These are phyloP conservation scores for Leptopilina boulardi DNA, from an alignment of 1,140 invertebrate genomes.

Conservation along the genomic window DNA sequence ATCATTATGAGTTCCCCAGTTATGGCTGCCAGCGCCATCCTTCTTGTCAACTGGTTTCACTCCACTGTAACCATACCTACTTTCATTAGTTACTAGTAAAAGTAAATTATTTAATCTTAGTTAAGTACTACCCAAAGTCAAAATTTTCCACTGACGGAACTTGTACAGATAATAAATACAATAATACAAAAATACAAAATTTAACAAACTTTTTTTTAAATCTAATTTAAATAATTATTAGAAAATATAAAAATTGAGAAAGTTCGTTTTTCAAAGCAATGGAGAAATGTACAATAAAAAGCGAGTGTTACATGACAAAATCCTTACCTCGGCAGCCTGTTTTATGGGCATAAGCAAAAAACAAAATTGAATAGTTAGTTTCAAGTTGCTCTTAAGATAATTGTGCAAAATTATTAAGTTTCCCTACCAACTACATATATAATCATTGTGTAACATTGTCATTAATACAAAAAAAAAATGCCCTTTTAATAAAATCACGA, in stretches of 20 bases:
- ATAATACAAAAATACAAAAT: no score
- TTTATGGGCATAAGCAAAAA: slow-evolving; percentile 54
- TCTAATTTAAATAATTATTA: no score
- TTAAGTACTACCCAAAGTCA: background rate
- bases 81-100: slow-evolving; percentile 64
- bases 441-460: no score
- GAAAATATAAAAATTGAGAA: no score
- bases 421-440: no score
- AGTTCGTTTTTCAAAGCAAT: background rate
- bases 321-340: slow-evolving; percentile 64
- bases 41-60: slow-evolving; percentile 95
- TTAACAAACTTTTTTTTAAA: no score
- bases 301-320: slow-evolving; percentile 41
- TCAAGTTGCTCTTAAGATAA: slow-evolving; percentile 26
- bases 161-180: no score
- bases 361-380: slow-evolving; percentile 40
- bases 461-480: no score
- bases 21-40: slow-evolving; percentile 94
- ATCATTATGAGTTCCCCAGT: slow-evolving; percentile 96
- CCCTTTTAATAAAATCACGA: no score
- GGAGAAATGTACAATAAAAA: background rate
- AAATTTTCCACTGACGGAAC: background rate
- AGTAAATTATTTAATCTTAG: background rate
- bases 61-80: slow-evolving; percentile 82
- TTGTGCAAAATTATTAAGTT: no score